Base-by-base conservation (phyloP, 2,888 invertebrate species). In the Myathropa florea region DNA sequence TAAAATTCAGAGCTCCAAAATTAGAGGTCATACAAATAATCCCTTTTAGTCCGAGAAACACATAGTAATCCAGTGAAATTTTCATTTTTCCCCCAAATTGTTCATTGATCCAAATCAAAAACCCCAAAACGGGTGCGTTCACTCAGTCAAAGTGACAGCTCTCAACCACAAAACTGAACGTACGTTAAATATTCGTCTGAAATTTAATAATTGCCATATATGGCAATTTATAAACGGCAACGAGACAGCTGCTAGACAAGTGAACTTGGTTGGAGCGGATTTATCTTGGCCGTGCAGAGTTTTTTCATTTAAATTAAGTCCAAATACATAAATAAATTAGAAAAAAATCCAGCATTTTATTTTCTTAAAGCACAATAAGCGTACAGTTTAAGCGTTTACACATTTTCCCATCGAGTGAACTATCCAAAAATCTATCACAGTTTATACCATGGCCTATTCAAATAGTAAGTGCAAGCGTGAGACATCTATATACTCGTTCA, bases 181-280 rank as follows among this genome's bases (percentile, higher is more conserved):
- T 33, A 64, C 70, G 82, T 79, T 61, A 71, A 77, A 72, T 73
- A 26, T 75, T 75, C 53, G 67, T 71, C 77, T 83, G 59, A 83
- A 83, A 83, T 76, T 59, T 39, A 53, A 84, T 81, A 76, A 81
- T 88, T 76, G 65, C 88, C 88, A 81, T 88, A 88, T 88, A 88
- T 86, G 88, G 88, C 79, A 79, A 77, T 88, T 70, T 67, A 57
- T 65, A 64, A 79, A 79, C 78, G 77, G 72, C 71, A 65, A 70
- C 55, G 53, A 79, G 86, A 86, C 86, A 86, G 86, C 86, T 86
- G 86, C 82, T 75, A 86, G 86, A 83, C 86, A 73, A 64, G 78
- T 86, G 57, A 71, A 83, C 79, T 57, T 64, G 68, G 68, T 83
- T 70, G 24, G 73, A 64, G 73, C 65, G 30, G 73, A 78, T 24